Evolutionary conservation across 2,113 vertebrate genomes (phyloP), one percentile per base, ranked within the genome.

Genomic region (Gambusia holbrooki): DNA sequence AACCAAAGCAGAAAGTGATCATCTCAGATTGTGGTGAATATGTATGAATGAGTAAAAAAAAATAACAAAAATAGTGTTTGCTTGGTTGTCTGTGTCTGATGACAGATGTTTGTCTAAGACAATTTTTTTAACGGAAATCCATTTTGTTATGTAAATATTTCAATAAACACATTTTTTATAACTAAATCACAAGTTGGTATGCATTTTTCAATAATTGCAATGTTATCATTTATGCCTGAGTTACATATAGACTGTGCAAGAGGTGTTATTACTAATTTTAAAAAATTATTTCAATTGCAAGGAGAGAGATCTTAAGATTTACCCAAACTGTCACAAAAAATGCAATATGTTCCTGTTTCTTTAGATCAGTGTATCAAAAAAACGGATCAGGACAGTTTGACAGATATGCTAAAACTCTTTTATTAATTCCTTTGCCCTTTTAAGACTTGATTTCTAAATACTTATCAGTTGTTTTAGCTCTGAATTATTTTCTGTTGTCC

Each of bases 1-100:
- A 99, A 73, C 93, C 97, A 0, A 97, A 97, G 93, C 96, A 99
- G 93, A 99, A 99, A 86, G 95, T 99, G 82, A 97, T 99, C 71
- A 96, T 99, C 64, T 95, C 97, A 0, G 96, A 98, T 92, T 99
- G 97, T 3, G 98, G 97, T 71, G 97, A 99, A 89, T 96, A 95
- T 28, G 90, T 92, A 4, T 99, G 93, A 93, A 96, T 0, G 15
- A 58, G 51, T 58, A 10, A 25, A 60, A 65, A 29, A 61, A 35
- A 4, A 48, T 15, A n/a, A 9, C 19, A 35, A 2, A 27, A 30
- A 30, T 2, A 30, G 30, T 25, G 33, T 11, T 51, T 73, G 71
- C 45, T n/a, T 79, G 62, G 66, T 5, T 77, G 33, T 51, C 19
- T 76, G 42, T 27, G 42, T 27, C 0, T 1, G 40, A 22, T n/a